Conservation (phyloP, 2,113 vertebrate species). For the Petroica traversi region DNA sequence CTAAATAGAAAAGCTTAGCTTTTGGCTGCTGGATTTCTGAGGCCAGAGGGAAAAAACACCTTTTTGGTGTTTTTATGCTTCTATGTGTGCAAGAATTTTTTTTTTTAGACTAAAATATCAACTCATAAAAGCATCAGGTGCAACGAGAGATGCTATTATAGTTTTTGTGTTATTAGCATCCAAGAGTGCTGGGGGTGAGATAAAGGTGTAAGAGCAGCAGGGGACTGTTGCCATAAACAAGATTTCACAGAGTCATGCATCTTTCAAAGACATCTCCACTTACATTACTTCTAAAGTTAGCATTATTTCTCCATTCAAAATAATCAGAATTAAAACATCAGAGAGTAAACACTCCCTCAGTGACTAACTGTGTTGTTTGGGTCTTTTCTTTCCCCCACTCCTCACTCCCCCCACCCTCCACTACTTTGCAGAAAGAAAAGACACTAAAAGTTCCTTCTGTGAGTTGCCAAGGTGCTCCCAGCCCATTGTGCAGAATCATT, state of each 20-base stretch:
- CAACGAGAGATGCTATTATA: slow-evolving; percentile 49
- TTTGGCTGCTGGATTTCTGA: neutral
- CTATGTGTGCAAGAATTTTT: neutral
- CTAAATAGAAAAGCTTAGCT: neutral
- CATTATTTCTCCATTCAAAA: slow-evolving; percentile 70
- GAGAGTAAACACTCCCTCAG: slow-evolving; percentile 57
- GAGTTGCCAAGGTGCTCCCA: slow-evolving; percentile 97
- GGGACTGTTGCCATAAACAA: slow-evolving; percentile 58
- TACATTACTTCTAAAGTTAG: slow-evolving; percentile 67
- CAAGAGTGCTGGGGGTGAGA: neutral
- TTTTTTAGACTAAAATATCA: slow-evolving; percentile 12
- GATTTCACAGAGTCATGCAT: slow-evolving; percentile 38
- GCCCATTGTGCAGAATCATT: slow-evolving; percentile 98
- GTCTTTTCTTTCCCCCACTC: slow-evolving; percentile 68
- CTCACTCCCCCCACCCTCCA: slow-evolving; percentile 45
- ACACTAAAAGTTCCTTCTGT: slow-evolving; percentile 89
- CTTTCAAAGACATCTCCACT: slow-evolving; percentile 31
- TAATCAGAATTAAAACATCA: slow-evolving; percentile 86
- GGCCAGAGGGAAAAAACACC: neutral
- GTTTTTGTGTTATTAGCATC: slow-evolving; percentile 64
- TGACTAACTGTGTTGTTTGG: slow-evolving; percentile 52
- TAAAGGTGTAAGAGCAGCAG: slow-evolving; percentile 43
- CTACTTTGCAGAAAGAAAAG: slow-evolving; percentile 82
- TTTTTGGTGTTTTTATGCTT: neutral
- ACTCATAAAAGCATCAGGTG: slow-evolving; percentile 50